phyloP scores from a whole-genome alignment of 1,140 invertebrate species.

The Orchesella cincta region DNA sequence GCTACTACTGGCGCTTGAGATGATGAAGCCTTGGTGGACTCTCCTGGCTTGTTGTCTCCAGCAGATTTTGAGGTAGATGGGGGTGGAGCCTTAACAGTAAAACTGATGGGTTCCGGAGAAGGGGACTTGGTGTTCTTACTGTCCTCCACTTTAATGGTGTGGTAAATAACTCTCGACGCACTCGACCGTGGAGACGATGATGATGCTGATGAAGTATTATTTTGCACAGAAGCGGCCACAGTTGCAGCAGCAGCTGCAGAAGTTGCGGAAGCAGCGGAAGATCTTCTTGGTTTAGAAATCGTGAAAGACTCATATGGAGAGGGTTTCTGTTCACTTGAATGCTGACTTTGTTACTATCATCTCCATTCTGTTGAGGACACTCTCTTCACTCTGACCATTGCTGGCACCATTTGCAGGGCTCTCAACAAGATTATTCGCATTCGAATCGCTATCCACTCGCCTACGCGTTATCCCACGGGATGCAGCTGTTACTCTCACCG shows the following conservation, averaged over 20 bases:
- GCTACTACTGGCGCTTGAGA: conserved; percentile 33
- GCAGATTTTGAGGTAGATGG: not conserved
- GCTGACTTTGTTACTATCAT: not conserved
- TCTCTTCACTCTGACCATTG: not conserved
- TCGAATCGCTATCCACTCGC: not conserved
- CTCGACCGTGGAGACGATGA: not conserved
- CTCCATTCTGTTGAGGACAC: not conserved
- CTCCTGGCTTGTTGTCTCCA: not conserved
- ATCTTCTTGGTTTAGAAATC: not conserved
- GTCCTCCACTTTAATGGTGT: conserved; percentile 35
- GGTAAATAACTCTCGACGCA: conserved; percentile 38
- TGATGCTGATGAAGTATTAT: not conserved
- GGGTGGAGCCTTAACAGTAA: conserved; percentile 6
- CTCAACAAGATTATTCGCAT: conserved; percentile 7
- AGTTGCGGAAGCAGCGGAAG: not conserved
- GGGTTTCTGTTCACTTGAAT: not conserved
- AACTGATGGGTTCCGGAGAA: conserved; percentile 37
- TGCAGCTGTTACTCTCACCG: not conserved
- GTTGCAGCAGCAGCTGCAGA: not conserved
- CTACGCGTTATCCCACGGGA: too few relatives aligned
- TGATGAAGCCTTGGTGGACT: conserved; percentile 14
- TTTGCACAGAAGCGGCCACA: not conserved
- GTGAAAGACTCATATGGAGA: conserved; percentile 13
- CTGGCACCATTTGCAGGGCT: not conserved
- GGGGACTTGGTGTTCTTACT: not conserved